Percentiles rank a stretch among this genome's conserved stretches.
These are phyloP conservation scores for Nasonia longicornis DNA, from an alignment of 1,140 invertebrate genomes.

Conservation along the genomic window DNA sequence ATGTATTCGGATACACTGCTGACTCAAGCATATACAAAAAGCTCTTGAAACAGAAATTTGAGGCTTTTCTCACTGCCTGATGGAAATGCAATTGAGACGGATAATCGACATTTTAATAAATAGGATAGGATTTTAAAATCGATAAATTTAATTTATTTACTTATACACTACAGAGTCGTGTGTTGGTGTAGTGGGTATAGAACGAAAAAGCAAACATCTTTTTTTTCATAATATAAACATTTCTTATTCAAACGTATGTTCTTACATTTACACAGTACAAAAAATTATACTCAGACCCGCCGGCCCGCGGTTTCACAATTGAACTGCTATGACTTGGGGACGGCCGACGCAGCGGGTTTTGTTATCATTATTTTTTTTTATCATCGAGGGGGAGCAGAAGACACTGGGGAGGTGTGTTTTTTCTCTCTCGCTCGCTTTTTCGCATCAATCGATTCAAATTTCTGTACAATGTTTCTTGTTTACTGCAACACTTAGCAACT, in stretches of 20 bases:
- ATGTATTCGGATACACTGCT: no score
- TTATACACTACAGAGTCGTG: slow-evolving; percentile 36
- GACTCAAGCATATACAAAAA: no score
- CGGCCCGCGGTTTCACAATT: slow-evolving; percentile 60
- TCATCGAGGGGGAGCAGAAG: slow-evolving; percentile 48
- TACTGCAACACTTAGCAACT: not conserved
- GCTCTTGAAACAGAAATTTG: no score
- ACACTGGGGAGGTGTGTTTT: slow-evolving; percentile 54
- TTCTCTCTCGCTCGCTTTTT: slow-evolving; percentile 39
- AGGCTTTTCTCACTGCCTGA: no score
- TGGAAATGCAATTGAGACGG: no score
- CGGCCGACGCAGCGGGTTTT: slow-evolving; percentile 50
- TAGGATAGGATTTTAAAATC: slow-evolving; percentile 10
- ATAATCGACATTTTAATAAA: no score
- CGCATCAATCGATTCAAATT: not conserved
- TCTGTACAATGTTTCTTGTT: slow-evolving; percentile 30
- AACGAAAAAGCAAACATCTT: slow-evolving; percentile 46
- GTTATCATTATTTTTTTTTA: slow-evolving; percentile 7
- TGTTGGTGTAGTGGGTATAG: slow-evolving; percentile 24
- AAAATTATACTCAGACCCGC: slow-evolving; percentile 70
- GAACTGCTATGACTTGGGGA: slow-evolving; percentile 64
- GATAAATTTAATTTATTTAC: slow-evolving; percentile 43
- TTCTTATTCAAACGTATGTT: slow-evolving; percentile 73
- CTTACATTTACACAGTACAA: slow-evolving; percentile 74
- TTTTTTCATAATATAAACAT: slow-evolving; percentile 70